Base-by-base conservation (phyloP, 2,797 vertebrate genomes). In the Adrianichthys oophorus region DNA sequence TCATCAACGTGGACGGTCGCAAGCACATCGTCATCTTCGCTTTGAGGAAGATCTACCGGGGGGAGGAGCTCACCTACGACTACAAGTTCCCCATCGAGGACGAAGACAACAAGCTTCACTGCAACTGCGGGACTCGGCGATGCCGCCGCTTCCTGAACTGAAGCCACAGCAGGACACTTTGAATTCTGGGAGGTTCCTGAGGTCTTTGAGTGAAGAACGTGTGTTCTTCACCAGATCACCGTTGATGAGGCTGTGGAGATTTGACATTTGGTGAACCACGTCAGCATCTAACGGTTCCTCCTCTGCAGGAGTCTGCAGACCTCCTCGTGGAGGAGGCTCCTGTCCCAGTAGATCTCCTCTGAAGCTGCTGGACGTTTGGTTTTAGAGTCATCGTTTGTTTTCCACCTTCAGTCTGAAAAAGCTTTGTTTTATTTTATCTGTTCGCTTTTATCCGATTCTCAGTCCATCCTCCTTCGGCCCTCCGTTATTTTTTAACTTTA, bases 71-170 rank as follows among this genome's bases (percentile, higher is more conserved):
- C 72, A 98, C 96, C 55, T 98, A 97, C 1, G 95, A 98, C 90
- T 98, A 98, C 91, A 97, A 97, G 85, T 98, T 98, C 78, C 95
- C 96, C 79, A 96, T 97, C 1, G 96, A 98, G 89, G 96, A 98
- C 0, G 95, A 93, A 41, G 90, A 87, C 78, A 96, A 80, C 92
- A 98, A 98, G 85, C 91, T 98, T 68, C 89, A 87, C 82, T 98
- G 96, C 81, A 97, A 98, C 86, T 98, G 96, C 1, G 92, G 91
- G 15, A 85, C 94, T 41, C 91, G 93, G 18, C 93, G 95, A 48
- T 98, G 96, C 74, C 92, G 96, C 0, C 92, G 92, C n/a, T 96
- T 93, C 86, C 92, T 98, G 16, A 98, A 98, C 79, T 98, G 90
- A 76, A 48, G 7, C 18, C 18, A 24, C 52, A 29, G 15, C 5